Evolutionary conservation across 2,888 invertebrate genomes (phyloP).

Genomic region (Drosophila leonis): DNA sequence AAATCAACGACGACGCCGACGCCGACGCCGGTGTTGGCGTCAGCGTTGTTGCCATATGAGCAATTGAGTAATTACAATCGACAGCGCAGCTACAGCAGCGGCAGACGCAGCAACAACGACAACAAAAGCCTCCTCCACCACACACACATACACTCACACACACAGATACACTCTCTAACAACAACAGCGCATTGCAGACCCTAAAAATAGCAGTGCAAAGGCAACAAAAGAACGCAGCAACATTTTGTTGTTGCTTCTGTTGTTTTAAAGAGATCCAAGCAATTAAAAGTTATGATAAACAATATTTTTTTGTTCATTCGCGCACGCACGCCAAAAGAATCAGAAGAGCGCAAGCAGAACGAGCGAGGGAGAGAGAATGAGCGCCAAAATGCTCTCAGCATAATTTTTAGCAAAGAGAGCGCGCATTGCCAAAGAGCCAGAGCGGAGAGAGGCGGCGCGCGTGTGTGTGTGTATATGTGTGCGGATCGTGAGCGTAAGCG

Average conservation of each 20-base stretch:
- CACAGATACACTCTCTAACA: slow-evolving; percentile 8
- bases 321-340: slow-evolving; percentile 33
- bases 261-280: slow-evolving; percentile 70
- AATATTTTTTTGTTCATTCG: slow-evolving; percentile 46
- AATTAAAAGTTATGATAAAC: slow-evolving; percentile 78
- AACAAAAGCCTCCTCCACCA: slow-evolving; percentile 35
- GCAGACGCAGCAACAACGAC: slow-evolving; percentile 20
- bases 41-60: slow-evolving; percentile 73
- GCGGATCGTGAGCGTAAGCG: slow-evolving; percentile 35
- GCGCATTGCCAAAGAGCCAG: slow-evolving; percentile 8
- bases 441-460: slow-evolving; percentile 9
- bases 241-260: slow-evolving; percentile 16
- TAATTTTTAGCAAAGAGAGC: slow-evolving; percentile 35
- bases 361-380: slow-evolving; percentile 4
- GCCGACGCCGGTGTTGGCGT: slow-evolving; percentile 18
- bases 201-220: slow-evolving; percentile 59
- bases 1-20: slow-evolving; percentile 10
- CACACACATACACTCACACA: slow-evolving; percentile 8
- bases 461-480: background rate
- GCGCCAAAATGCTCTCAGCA: slow-evolving; percentile 7
- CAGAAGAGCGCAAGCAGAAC: slow-evolving; percentile 17
- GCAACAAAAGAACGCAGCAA: slow-evolving; percentile 49
- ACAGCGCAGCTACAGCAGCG: slow-evolving; percentile 37
- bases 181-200: slow-evolving; percentile 55
- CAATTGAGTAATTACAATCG: slow-evolving; percentile 77